Evolutionary conservation across 2,113 vertebrate genomes (phyloP).

Genomic region (Salvelinus namaycush): DNA sequence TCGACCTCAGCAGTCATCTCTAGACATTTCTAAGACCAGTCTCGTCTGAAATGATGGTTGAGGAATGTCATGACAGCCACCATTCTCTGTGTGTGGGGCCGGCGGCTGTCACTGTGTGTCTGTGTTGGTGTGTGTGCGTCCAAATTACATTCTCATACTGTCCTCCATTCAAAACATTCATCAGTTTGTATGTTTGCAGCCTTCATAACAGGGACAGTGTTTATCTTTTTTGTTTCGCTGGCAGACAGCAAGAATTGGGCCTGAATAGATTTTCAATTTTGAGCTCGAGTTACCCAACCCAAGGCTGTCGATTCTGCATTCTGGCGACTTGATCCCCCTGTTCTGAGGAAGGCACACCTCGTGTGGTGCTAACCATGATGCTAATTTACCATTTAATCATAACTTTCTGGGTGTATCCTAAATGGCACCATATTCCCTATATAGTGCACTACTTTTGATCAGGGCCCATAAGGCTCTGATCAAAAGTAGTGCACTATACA

Average conservation of each 20-base stretch:
- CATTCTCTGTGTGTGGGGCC: neutral
- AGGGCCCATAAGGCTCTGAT: no score
- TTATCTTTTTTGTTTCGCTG: no score
- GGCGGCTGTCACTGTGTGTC: no score
- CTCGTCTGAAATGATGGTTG: neutral
- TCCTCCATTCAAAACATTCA: no score
- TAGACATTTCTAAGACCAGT: neutral
- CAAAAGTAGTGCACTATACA: no score
- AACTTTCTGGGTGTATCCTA: neutral
- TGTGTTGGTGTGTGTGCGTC: no score
- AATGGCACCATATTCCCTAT: no score
- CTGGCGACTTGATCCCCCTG: neutral
- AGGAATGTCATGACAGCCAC: neutral
- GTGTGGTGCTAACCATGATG: neutral
- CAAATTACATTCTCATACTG: no score
- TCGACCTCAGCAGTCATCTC: neutral
- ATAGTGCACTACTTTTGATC: no score
- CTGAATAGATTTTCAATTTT: slow-evolving; percentile 4
- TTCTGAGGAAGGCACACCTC: neutral
- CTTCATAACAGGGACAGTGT: neutral
- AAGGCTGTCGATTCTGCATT: neutral
- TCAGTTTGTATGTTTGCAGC: neutral
- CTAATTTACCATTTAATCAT: neutral
- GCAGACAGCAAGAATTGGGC: neutral
- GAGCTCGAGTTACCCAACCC: neutral